These are phyloP conservation scores for Himalopsyche kuldschensis DNA, from an alignment of 2,888 invertebrate genomes.

Conservation along the genomic window DNA sequence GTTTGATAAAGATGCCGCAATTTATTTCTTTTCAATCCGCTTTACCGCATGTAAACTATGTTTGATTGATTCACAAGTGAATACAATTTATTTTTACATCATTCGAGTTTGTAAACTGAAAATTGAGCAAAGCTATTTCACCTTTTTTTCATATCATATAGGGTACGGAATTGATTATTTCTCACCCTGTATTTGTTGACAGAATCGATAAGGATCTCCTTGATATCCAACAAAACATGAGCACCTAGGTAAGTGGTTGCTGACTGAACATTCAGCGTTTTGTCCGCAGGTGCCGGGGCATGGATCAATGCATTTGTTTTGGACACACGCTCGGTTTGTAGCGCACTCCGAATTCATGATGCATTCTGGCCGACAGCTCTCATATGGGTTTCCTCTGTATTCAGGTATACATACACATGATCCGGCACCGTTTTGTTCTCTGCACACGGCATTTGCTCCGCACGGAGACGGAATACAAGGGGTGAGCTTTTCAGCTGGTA, in stretches of 20 bases:
- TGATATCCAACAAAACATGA: conserved; percentile 63
- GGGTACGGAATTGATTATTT: neutral
- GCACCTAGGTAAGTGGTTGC: conserved; percentile 68
- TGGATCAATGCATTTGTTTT: conserved; percentile 69
- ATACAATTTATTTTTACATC: no score
- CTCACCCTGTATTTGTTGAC: conserved; percentile 23
- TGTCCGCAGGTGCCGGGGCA: conserved; percentile 71
- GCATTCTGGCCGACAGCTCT: conserved; percentile 72
- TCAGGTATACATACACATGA: conserved; percentile 72
- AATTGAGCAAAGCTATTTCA: no score
- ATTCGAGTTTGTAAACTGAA: no score
- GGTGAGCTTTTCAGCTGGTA: conserved; percentile 49
- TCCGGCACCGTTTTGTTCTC: conserved; percentile 71
- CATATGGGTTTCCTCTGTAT: conserved; percentile 76
- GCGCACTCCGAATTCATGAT: conserved; percentile 67
- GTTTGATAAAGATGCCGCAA: no score
- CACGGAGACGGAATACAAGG: conserved; percentile 68
- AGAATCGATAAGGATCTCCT: conserved; percentile 65
- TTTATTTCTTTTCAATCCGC: no score
- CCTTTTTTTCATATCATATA: no score
- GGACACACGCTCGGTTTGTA: conserved; percentile 64
- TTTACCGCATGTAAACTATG: no score
- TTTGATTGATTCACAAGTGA: no score
- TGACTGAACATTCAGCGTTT: conserved; percentile 67
- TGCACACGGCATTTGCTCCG: conserved; percentile 72